These are phyloP conservation scores for Eristalis arbustorum DNA, from an alignment of 2,888 invertebrate species.

Conservation along the genomic window DNA sequence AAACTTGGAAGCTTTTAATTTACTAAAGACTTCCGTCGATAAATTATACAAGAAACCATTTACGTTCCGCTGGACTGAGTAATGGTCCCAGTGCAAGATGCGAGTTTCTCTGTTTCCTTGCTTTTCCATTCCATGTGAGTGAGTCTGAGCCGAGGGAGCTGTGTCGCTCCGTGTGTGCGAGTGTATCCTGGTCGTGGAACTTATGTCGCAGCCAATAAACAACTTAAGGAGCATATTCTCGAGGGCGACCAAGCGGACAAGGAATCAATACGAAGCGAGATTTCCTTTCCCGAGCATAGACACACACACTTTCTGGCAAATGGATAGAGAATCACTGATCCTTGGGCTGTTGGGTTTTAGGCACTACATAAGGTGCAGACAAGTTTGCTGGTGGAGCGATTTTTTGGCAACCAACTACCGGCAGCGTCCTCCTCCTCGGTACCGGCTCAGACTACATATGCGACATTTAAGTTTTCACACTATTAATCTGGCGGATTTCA, in stretches of 20 bases:
- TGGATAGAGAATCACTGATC: slow-evolving; percentile 6
- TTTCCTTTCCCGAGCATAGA: not conserved
- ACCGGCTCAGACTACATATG: slow-evolving; percentile 29
- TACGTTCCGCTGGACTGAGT: slow-evolving; percentile 69
- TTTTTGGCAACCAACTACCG: slow-evolving; percentile 48
- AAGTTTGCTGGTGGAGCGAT: slow-evolving; percentile 33
- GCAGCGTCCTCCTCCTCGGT: slow-evolving; percentile 15
- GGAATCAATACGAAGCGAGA: slow-evolving; percentile 60
- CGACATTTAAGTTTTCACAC: slow-evolving; percentile 69
- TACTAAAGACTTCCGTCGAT: slow-evolving; percentile 70
- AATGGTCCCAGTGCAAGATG: slow-evolving; percentile 67
- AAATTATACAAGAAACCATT: slow-evolving; percentile 69
- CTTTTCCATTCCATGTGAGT: not conserved
- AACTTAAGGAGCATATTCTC: slow-evolving; percentile 68
- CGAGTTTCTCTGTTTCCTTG: slow-evolving; percentile 21
- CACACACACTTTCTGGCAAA: slow-evolving; percentile 4
- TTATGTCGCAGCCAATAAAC: slow-evolving; percentile 71
- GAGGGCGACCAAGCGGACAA: slow-evolving; percentile 66
- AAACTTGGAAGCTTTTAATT: slow-evolving; percentile 70
- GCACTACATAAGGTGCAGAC: slow-evolving; percentile 63
- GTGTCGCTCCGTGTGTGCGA: not conserved
- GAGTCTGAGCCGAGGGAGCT: not conserved
- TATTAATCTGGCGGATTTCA: slow-evolving; percentile 53
- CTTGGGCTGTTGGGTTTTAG: slow-evolving; percentile 29
- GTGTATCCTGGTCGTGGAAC: slow-evolving; percentile 39